A percentile compares a stretch with the other conserved stretches of the same genome.
phyloP scores from a whole-genome alignment of 2,797 vertebrate genomes.

The Enteromius anoplus region DNA sequence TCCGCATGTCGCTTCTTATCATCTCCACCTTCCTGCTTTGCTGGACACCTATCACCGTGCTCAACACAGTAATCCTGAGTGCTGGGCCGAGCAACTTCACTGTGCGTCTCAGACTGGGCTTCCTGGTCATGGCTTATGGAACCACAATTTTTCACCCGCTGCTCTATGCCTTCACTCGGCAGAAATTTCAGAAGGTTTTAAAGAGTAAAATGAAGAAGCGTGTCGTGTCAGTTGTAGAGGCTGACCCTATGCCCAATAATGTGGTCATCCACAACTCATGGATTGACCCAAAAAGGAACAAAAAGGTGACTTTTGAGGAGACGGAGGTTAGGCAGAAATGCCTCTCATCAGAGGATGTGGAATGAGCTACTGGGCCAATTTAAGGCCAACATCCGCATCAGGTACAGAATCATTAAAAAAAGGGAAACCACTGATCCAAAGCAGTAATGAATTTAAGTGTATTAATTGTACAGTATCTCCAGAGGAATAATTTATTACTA shows the following conservation, averaged over 20 bases:
- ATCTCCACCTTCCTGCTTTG: conserved; percentile 97
- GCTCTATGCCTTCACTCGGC: conserved; percentile 96
- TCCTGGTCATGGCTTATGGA: conserved; percentile 97
- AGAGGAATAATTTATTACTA: conserved; percentile 64
- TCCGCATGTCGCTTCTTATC: conserved; percentile 95
- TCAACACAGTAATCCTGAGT: conserved; percentile 94
- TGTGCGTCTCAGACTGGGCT: conserved; percentile 92
- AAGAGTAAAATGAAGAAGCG: conserved; percentile 97
- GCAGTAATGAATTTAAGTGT: conserved; percentile 40
- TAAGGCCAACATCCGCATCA: conserved; percentile 35
- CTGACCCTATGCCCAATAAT: conserved; percentile 88
- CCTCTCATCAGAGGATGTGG: conserved; percentile 75
- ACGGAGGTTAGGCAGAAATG: conserved; percentile 87
- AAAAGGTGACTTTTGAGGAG: conserved; percentile 87
- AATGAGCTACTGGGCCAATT: conserved; percentile 43
- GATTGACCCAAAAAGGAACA: conserved; percentile 91
- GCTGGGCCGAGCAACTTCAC: conserved; percentile 91
- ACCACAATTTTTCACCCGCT: conserved; percentile 97
- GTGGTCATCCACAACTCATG: conserved; percentile 92
- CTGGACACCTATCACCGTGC: conserved; percentile 96
- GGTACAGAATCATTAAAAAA: conserved; percentile 50
- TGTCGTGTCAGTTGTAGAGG: conserved; percentile 91
- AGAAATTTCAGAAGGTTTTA: conserved; percentile 96
- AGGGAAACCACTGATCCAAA: conserved; percentile 45
- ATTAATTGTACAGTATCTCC: conserved; percentile 43